phyloP scores from a whole-genome alignment of 2,888 invertebrate genomes.

The Pachycephus smyrnensis region DNA sequence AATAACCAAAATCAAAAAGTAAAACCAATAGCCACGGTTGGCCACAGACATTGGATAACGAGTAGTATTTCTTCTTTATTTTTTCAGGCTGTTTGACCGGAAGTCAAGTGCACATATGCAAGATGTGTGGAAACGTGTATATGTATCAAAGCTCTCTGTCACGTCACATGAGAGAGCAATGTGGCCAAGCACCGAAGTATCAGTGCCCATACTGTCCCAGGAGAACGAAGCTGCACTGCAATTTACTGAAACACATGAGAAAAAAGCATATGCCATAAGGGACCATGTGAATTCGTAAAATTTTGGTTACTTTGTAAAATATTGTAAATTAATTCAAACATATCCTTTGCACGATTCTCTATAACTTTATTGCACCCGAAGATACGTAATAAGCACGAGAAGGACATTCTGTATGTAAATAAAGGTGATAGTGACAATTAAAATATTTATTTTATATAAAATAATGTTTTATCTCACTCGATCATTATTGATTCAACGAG shows the following conservation, averaged over 20 bases:
- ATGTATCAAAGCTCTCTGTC: slow-evolving; percentile 54
- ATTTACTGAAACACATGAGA: slow-evolving; percentile 61
- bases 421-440: neutral
- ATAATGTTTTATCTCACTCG: neutral
- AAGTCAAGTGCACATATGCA: slow-evolving; percentile 42
- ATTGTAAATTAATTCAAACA: neutral
- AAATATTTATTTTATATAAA: neutral
- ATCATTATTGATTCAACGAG: neutral
- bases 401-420: slow-evolving; percentile 2
- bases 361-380: neutral
- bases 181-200: slow-evolving; percentile 58
- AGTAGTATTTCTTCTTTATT: slow-evolving; percentile 33
- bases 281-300: neutral
- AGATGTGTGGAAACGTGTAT: slow-evolving; percentile 56
- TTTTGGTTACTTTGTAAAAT: neutral
- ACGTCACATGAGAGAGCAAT: slow-evolving; percentile 58
- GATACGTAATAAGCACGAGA: neutral
- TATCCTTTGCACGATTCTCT: neutral
- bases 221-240: slow-evolving; percentile 59
- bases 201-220: slow-evolving; percentile 61
- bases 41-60: neutral
- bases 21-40: neutral
- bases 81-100: slow-evolving; percentile 48
- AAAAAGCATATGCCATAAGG: slow-evolving; percentile 30
- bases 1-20: neutral